Evolutionary conservation across 2,113 vertebrate species (phyloP).

Genomic region (Microtus oregoni): DNA sequence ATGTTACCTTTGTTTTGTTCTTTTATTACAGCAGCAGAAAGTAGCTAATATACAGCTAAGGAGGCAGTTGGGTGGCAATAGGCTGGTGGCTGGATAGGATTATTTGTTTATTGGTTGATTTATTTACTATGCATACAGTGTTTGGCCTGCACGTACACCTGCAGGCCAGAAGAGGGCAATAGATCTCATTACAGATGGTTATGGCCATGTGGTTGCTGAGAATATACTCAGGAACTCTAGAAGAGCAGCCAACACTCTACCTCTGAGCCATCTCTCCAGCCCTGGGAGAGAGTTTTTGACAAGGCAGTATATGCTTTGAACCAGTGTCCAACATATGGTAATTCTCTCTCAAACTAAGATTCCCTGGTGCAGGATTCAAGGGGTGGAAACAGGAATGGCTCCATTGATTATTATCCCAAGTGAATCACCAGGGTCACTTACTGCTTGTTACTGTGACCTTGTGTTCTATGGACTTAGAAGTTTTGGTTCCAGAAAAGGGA

Average conservation of each 20-base stretch:
- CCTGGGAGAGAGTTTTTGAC: background rate
- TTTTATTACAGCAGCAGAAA: too few species aligned
- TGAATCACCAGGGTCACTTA: background rate
- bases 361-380: background rate
- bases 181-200: too few species aligned
- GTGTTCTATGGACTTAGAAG: background rate
- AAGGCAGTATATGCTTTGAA: background rate
- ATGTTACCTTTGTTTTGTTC: too few species aligned
- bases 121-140: too few species aligned
- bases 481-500: background rate
- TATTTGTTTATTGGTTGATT: too few species aligned
- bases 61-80: background rate
- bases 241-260: too few species aligned
- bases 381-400: background rate
- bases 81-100: background rate
- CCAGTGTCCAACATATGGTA: background rate
- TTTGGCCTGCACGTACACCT: too few species aligned
- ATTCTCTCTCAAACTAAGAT: background rate
- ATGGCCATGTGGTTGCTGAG: too few species aligned
- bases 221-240: too few species aligned
- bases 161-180: too few species aligned
- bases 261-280: too few species aligned
- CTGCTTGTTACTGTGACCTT: background rate
- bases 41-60: background rate
- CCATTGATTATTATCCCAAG: background rate